These are phyloP conservation scores for Athalia rosae DNA, from an alignment of 2,888 invertebrate genomes.

Conservation along the genomic window DNA sequence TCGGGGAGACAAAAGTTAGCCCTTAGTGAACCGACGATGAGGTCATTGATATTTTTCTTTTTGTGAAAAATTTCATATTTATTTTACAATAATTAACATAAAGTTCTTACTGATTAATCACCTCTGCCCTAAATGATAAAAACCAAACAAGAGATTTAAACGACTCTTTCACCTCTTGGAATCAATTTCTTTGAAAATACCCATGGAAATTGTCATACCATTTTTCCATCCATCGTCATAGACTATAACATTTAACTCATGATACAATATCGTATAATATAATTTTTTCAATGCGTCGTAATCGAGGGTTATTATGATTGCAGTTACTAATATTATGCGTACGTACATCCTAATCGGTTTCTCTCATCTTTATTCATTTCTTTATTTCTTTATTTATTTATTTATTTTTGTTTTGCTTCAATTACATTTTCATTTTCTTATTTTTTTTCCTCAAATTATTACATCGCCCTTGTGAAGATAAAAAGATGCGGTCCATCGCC, in stretches of 20 bases:
- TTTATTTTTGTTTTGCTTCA: too few species aligned
- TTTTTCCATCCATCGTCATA: background rate
- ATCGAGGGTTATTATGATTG: slow-evolving; percentile 9
- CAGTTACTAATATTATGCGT: slow-evolving; percentile 35
- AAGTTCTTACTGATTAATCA: slow-evolving; percentile 23
- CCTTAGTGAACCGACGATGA: background rate
- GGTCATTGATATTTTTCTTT: background rate
- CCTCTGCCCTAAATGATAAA: slow-evolving; percentile 5
- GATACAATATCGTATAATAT: background rate
- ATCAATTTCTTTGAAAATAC: slow-evolving; percentile 17
- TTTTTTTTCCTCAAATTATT: background rate
- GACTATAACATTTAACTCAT: background rate
- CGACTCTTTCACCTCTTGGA: background rate
- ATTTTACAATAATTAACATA: background rate
- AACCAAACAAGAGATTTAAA: background rate
- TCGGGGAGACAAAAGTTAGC: slow-evolving; percentile 7
- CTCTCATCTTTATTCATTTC: too few species aligned
- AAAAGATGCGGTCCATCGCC: slow-evolving; percentile 4
- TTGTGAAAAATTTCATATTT: slow-evolving; percentile 11
- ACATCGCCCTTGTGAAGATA: background rate
- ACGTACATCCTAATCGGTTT: slow-evolving; percentile 1
- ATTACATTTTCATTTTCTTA: too few species aligned
- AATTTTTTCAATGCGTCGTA: background rate
- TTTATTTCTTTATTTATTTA: too few species aligned
- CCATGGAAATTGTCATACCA: background rate